phyloP scores from a whole-genome alignment of 2,888 invertebrate genomes.

The Tortricodes alternella region DNA sequence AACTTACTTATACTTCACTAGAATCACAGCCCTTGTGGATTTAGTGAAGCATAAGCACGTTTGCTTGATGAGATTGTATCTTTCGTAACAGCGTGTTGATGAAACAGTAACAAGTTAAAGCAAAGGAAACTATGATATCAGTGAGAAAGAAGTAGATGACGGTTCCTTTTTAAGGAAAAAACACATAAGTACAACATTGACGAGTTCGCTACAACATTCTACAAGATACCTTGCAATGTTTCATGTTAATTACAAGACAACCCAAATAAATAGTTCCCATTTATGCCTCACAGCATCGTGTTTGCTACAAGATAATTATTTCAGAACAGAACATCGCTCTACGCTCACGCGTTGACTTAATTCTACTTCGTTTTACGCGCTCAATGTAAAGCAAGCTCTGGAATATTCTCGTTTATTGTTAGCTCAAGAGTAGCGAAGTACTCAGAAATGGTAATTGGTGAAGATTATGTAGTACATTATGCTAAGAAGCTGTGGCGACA shows the following conservation, averaged over 20 bases:
- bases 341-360: constrained; percentile 18
- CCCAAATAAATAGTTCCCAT: constrained; percentile 27
- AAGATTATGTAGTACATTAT: constrained; percentile 26
- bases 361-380: constrained; percentile 5
- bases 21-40: no score
- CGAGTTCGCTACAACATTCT: constrained; percentile 6
- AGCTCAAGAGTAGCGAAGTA: not conserved
- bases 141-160: constrained; percentile 1
- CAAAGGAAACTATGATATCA: not conserved
- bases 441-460: constrained; percentile 23
- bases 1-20: no score
- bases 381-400: constrained; percentile 12
- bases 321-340: constrained; percentile 23
- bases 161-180: constrained; percentile 1
- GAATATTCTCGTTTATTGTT: constrained; percentile 18
- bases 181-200: constrained; percentile 9
- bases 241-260: constrained; percentile 28
- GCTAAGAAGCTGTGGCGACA: constrained; percentile 16
- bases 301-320: constrained; percentile 29
- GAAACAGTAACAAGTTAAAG: not conserved
- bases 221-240: constrained; percentile 17
- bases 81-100: not conserved
- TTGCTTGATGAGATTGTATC: no score
- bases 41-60: no score
- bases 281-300: constrained; percentile 26